phyloP scores from a whole-genome alignment of 2,113 vertebrate genomes.

The Eurystomus gularis region DNA sequence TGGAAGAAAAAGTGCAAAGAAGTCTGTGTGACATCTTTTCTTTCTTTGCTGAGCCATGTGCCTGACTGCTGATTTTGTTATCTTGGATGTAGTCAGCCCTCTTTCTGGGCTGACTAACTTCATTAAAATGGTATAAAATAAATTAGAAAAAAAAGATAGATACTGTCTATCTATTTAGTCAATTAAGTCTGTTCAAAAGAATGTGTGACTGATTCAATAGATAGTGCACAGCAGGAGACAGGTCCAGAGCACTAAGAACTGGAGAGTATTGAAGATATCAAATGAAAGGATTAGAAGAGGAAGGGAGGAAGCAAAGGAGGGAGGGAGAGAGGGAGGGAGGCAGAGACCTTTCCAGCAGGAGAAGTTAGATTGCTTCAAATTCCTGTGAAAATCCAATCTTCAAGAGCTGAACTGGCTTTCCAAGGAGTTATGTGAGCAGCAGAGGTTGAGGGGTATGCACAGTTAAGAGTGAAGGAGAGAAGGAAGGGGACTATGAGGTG shows the following conservation, averaged over 20 bases:
- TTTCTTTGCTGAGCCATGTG: neutral
- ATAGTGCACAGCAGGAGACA: neutral
- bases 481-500: neutral
- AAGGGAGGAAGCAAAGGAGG: neutral
- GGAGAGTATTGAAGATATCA: neutral
- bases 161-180: neutral
- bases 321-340: neutral
- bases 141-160: neutral
- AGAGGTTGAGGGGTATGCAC: neutral
- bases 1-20: neutral
- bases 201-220: neutral
- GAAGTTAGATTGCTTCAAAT: neutral
- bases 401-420: neutral
- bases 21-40: neutral
- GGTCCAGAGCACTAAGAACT: neutral
- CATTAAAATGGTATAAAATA: neutral
- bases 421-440: neutral
- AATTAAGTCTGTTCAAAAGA: neutral
- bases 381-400: neutral
- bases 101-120: neutral
- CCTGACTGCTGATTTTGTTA: neutral
- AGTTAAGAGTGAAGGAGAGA: neutral
- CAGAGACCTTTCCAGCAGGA: neutral
- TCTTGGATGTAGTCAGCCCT: neutral
- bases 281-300: conserved; percentile 3